Base-by-base conservation (phyloP, 2,888 invertebrate genomes). In the Torymus auratus region DNA sequence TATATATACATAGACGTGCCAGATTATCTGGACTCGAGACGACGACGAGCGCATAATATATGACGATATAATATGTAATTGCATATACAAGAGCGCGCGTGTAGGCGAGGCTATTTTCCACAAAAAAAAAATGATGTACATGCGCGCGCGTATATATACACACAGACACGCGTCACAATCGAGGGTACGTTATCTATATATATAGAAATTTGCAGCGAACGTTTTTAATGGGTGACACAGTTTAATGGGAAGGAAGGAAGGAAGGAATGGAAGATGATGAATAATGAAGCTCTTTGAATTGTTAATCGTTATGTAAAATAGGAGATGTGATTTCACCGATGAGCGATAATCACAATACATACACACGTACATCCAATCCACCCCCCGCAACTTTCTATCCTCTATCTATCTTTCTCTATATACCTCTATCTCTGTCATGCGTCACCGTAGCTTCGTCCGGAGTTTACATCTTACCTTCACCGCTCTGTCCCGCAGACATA, bases 271-370 rank as follows among this genome's bases (percentile, higher is more conserved):
- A 68, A 17, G 28, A 28, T 55, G 55, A 55, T 41, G 41, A 41
- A 41, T 41, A 41, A 41, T 41, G 41, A 75, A 53, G 28, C 15
- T 69, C 58, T 73, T 69, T 58, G 67, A 81, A 73, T 72, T 81
- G 80, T 71, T 76, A 62, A 72, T 64, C 72, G 71, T 76, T 80
- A 74, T 83, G 82, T 84, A 84, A 83, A 83, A 82, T 83, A 83
- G 76, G 20, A 79, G 75, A 81, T 81, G 83, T 83, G 83, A 77
- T 84, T 82, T 85, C 83, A 85, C 81, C 83, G 82, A 83, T 84
- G 83, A 83, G 82, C 78, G 82, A 83, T 82, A 79, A 81, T 84
- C 69, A 83, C 81, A 82, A 83, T 76, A 83, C 73, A 82, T 41
- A 67, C 17, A 12, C 56, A 80, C 73, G 71, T 62, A 62, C 7